Base-by-base conservation (phyloP, 2,888 invertebrate species). In the Alloscopus bannaensis region DNA sequence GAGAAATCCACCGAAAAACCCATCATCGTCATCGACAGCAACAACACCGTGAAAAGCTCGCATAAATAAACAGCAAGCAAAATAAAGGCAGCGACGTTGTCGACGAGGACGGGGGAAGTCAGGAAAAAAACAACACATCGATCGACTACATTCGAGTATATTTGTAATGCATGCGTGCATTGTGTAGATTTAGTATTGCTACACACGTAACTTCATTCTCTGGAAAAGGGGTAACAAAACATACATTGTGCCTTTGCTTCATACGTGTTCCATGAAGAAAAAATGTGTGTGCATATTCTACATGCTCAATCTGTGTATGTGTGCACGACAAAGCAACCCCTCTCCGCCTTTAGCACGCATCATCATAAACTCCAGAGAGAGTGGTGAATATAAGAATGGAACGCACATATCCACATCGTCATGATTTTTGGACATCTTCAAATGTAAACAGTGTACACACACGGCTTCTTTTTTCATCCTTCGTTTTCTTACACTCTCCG, bases 181-280 rank as follows among this genome's bases (percentile, higher is more conserved):
- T 45, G 45, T 13, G 8, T 13, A 8, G 36, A 8, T 36, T 13
- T 13, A 13, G 8, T 36, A 6, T 36, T 36, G 36, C 13, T 36
- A 8, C 36, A 36, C 45, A 45, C 45, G 45, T 18, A 45, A 45
- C n/a, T 16, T n/a, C n/a, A n/a, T n/a, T n/a, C n/a, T n/a, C n/a
- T n/a, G n/a, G n/a, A n/a, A 45, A 45, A 45, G 45, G 45, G 45
- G 45, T 45, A 45, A 45, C 45, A 45, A 45, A 45, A 45, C 45
- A 45, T 45, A 45, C 45, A 45, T 45, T 45, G 45, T 45, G 45
- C n/a, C 45, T 45, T 45, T 45, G 45, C 18, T n/a, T 16, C 13
- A 8, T 36, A 6, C 36, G 6, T 36, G 36, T 36, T 36, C 36
- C 36, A 13, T 8, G 45, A n/a, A n/a, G n/a, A n/a, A n/a, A n/a